Base-by-base conservation (phyloP, 1,140 invertebrate species). In the Whitmania pigra region DNA sequence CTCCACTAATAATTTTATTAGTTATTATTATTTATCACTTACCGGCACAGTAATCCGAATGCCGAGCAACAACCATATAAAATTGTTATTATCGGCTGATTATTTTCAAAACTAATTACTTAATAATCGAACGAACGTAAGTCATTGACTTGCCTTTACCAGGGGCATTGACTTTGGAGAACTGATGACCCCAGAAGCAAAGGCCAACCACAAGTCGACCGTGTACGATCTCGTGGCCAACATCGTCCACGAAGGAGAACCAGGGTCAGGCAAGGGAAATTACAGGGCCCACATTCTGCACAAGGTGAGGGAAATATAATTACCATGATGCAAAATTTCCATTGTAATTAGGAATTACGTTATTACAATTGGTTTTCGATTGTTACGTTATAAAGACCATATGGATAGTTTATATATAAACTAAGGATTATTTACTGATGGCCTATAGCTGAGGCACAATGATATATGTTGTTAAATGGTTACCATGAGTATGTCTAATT, bases 161-260 rank as follows among this genome's bases (percentile, higher is more conserved):
- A 93, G 91, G 79, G 94, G 94, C 81, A 90, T 99, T 17, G 96
- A 99, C 84, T 93, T 99, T 84, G 93, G 93, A 15, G 96, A 99
- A 77, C 90, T 97, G 76, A 81, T 99, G 68, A 89, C 90, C 3
- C 87, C 90, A 17, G 90, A 93, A 84, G 85, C 90, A 27, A 68
- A 90, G 77, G 87, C 87, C 2, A 86, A 86, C 73, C 88, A 93
- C 75, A 77, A 76, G 63, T 71, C 87, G 72, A 90, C 91, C 69
- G 92, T 89, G 0, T 99, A 99, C 79, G 94, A 99, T 85, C 84
- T 99, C 49, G 89, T 98, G 27, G 94, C 94, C 0, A 99, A 99
- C 80, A 92, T 99, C 77, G 92, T 99, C 11, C 97, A 99, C 79
- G 97, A 99, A 79, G 96, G 96, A 13, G 91, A 94, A 77, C 94